Percentiles rank a stretch among this genome's conserved stretches.
These are phyloP conservation scores for Mesitornis unicolor DNA, from an alignment of 2,113 vertebrate genomes.

Conservation along the genomic window DNA sequence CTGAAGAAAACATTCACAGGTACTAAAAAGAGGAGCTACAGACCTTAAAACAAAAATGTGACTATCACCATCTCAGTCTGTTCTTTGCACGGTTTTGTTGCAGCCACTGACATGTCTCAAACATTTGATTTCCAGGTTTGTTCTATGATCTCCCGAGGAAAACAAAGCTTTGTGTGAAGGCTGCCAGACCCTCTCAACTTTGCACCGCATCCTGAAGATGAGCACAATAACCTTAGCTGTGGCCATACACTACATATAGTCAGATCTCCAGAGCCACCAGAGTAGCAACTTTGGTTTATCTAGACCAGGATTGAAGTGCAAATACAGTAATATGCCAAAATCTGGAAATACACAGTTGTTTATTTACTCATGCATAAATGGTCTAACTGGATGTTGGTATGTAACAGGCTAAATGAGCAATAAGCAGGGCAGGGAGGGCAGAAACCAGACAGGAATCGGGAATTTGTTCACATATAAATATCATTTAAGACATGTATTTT, in stretches of 20 bases:
- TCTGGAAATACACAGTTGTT: not conserved
- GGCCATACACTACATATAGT: not conserved
- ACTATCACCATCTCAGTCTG: not conserved
- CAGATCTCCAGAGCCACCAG: not conserved
- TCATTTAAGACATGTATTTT: not conserved
- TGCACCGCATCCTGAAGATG: not conserved
- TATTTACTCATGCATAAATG: not conserved
- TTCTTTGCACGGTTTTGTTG: not conserved
- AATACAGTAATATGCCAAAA: not conserved
- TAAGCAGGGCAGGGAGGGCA: not conserved
- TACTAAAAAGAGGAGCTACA: not conserved
- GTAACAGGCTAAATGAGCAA: not conserved
- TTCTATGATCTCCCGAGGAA: not conserved
- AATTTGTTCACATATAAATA: not conserved
- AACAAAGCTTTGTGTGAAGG: not conserved
- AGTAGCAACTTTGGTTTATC: not conserved
- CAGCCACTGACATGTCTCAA: not conserved
- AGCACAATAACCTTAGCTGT: not conserved
- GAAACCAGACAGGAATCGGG: not conserved
- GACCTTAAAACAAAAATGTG: not conserved
- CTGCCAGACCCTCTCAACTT: not conserved
- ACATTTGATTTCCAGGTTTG: not conserved
- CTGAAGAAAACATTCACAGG: not conserved
- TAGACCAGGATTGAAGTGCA: not conserved
- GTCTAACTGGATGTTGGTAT: not conserved